These are phyloP conservation scores for Strigops habroptila DNA, from an alignment of 2,113 vertebrate species.

Conservation along the genomic window DNA sequence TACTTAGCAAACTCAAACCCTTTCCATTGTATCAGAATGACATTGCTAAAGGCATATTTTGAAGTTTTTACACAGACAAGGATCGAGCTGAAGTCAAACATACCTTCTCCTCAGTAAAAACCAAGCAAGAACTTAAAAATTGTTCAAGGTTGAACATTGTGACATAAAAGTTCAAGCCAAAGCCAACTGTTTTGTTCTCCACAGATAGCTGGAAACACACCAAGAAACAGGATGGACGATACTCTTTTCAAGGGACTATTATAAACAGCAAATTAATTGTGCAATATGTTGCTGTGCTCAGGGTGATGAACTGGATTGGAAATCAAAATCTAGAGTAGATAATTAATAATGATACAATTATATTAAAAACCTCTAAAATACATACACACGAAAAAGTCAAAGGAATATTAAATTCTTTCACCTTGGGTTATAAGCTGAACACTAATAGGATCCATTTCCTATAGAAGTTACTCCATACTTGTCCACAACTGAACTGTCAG, in stretches of 20 bases:
- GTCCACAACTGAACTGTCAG: neutral
- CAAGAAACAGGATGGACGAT: constrained; percentile 36
- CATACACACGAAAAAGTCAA: neutral
- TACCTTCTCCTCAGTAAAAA: neutral
- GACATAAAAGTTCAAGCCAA: constrained; percentile 10
- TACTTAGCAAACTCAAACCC: neutral
- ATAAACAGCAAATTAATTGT: constrained; percentile 54
- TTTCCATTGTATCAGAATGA: neutral
- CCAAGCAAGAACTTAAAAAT: neutral
- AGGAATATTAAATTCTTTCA: neutral
- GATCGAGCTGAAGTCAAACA: neutral
- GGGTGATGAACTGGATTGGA: neutral
- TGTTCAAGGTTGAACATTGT: neutral
- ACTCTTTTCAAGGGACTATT: neutral
- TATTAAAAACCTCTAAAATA: neutral
- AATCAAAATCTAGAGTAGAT: neutral
- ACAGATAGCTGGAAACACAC: neutral
- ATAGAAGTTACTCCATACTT: neutral
- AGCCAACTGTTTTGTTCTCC: constrained; percentile 6
- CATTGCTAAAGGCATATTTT: neutral
- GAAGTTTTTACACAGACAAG: neutral
- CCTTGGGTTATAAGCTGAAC: neutral
- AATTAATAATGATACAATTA: neutral
- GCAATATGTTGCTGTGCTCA: neutral
- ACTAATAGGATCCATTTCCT: neutral